Base-by-base conservation (phyloP, 92 coral and sea anemone genomes). In the Zoanthus sansibaricus region DNA sequence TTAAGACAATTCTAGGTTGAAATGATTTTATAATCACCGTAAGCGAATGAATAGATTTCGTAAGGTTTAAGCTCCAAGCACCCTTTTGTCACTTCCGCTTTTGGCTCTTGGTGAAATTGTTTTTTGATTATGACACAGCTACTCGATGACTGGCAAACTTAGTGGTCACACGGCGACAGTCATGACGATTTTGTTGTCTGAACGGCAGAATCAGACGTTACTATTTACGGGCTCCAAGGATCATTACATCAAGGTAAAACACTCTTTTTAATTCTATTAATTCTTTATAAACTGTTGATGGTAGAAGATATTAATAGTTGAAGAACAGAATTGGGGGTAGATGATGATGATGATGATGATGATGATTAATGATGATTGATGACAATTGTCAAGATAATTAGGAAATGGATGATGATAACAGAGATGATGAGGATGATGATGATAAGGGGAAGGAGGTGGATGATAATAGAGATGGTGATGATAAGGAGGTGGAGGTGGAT, bases 131-230 rank as follows among this genome's bases (percentile, higher is more conserved):
- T 58, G 30, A 16, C 68, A 77, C 88, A 97, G 99, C 72, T 95
- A 90, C 82, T 90, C 98, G 58, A 97, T 97, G 98, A 91, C 95
- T 4, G 99, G 99, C 66, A 97, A 97, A 51, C 94, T 97, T 18
- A 95, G 97, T 58, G 99, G 99, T 14, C 99, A 97, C 87, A 93
- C 98, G 4, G 99, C 95, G 3, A 97, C 98, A 11, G 94, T 97
- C 44, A 97, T 97, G 99, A 91, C 98, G 30, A 90, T 97, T 13
- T 70, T 93, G 11, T 78, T 95, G 77, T 86, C 86, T 62, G 92
- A 94, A 54, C 84, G 91, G 45, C 91, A 88, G 9, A 91, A 94
- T 61, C 94, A 96, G 54, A 90, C 96, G 0, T 68, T 97, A 52
- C 93, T 97, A 83, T 91, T 95, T 71, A 97, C 99, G 15, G 99